Base-by-base conservation (phyloP, 2,797 vertebrate genomes). In the Eulemur rubriventer region DNA sequence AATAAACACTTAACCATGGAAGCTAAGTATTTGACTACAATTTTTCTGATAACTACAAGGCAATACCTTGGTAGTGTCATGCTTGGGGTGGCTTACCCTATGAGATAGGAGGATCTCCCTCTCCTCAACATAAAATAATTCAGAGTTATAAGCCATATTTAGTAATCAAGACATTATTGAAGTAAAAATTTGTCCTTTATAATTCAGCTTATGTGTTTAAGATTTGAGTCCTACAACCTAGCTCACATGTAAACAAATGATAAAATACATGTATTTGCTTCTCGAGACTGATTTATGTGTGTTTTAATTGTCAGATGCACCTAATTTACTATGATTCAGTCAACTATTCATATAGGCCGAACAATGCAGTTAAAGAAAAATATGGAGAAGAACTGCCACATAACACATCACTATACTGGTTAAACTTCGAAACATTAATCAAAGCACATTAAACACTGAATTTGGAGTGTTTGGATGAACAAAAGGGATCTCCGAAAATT, bases 401-500 rank as follows among this genome's bases (percentile, higher is more conserved):
- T 97, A 80, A 8, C 63, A 12, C 38, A 59, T 78, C 78, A 86
- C 9, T 6, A 59, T 79, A 93, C 86, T 95, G 89, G 91, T 95
- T 97, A 97, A 97, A 96, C 63, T 92, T 67, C 93, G 89, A 93
- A 96, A 92, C 30, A 75, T 92, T 97, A 92, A 97, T 96, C 86
- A 95, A 94, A 94, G 80, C 63, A 4, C 48, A 80, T 98, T 98
- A 98, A 97, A 79, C 95, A 67, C 52, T 72, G 83, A 50, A 87
- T 96, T 67, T 94, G 67, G 92, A 95, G 79, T 94, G 59, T 61
- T 26, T 35, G 28, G 50, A 86, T 63, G 95, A 98, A 98, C 95
- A 98, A 97, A 98, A 96, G 91, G 61, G 8, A 57, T 95, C 78
- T 97, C 89, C 92, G 94, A 91, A 96, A 98, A 94, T 4, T 83